These are phyloP conservation scores for Ormia ochracea DNA, from an alignment of 2,888 invertebrate species.

Conservation along the genomic window DNA sequence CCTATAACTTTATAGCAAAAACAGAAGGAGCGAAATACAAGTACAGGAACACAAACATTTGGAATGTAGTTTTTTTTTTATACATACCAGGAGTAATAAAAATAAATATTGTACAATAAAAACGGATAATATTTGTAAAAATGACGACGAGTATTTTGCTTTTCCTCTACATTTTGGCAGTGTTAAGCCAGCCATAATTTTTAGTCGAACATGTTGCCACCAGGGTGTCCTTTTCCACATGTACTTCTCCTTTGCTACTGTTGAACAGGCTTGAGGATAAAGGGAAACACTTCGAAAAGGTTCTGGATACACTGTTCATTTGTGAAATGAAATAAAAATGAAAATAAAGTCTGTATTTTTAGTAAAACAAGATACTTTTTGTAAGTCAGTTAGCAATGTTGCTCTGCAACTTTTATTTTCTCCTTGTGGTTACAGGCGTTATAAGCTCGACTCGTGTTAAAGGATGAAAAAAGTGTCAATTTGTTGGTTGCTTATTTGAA, in stretches of 20 bases:
- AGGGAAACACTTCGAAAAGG: slow-evolving; percentile 30
- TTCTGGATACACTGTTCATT: slow-evolving; percentile 12
- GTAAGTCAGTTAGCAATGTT: no score
- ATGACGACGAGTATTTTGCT: background rate
- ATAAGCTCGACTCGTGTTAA: no score
- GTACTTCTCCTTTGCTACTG: background rate
- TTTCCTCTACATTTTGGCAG: slow-evolving; percentile 10
- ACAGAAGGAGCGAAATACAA: background rate
- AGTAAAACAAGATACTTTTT: background rate
- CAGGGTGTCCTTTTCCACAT: slow-evolving; percentile 13
- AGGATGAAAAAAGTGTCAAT: no score
- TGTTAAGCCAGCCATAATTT: background rate
- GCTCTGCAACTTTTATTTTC: no score
- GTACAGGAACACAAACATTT: background rate
- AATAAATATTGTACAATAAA: slow-evolving; percentile 5
- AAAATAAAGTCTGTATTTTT: slow-evolving; percentile 41
- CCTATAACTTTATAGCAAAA: slow-evolving; percentile 18
- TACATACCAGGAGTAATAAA: slow-evolving; percentile 6
- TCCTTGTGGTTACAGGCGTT: no score
- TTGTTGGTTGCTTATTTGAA: no score
- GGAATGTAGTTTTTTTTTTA: background rate
- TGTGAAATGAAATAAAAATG: background rate
- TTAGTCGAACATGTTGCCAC: slow-evolving; percentile 10
- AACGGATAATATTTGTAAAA: background rate
- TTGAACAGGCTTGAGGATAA: background rate